Conservation (phyloP, 2,797 vertebrate genomes). For the Gephyroberyx darwinii region DNA sequence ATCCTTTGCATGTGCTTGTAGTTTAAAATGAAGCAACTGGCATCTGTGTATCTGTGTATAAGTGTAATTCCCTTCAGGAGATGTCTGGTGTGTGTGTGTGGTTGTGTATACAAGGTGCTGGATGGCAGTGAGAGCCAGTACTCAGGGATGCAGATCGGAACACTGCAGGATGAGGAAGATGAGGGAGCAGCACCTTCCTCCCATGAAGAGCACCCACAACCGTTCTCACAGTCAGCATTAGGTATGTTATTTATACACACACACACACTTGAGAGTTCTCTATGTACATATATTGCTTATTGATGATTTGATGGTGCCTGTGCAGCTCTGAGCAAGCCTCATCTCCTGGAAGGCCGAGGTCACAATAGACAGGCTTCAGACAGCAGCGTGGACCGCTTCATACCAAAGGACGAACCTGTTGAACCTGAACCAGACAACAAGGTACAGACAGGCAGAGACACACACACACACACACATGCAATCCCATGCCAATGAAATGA, state of each 20-base stretch:
- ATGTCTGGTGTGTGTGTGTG: constrained; percentile 18
- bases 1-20: constrained; percentile 46
- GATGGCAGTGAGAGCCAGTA: constrained; percentile 93
- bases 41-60: not conserved
- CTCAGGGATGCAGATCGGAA: constrained; percentile 91
- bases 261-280: not conserved
- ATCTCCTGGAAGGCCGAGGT: constrained; percentile 85
- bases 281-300: not conserved
- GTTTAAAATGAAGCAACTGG: constrained; percentile 13
- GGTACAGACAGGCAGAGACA: constrained; percentile 70
- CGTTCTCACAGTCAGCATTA: constrained; percentile 84
- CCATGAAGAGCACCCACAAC: constrained; percentile 79
- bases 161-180: constrained; percentile 92
- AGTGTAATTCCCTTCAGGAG: constrained; percentile 4
- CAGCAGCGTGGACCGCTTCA: constrained; percentile 88
- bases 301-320: not conserved
- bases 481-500: not conserved
- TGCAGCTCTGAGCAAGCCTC: constrained; percentile 89
- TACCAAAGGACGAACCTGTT: constrained; percentile 86
- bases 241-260: constrained; percentile 77
- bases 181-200: constrained; percentile 78
- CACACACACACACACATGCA: not conserved
- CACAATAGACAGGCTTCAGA: constrained; percentile 94
- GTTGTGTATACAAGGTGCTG: constrained; percentile 83
- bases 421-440: constrained; percentile 90